Base-by-base conservation (phyloP, 2,797 vertebrate species). In the Sebastes alutus region DNA sequence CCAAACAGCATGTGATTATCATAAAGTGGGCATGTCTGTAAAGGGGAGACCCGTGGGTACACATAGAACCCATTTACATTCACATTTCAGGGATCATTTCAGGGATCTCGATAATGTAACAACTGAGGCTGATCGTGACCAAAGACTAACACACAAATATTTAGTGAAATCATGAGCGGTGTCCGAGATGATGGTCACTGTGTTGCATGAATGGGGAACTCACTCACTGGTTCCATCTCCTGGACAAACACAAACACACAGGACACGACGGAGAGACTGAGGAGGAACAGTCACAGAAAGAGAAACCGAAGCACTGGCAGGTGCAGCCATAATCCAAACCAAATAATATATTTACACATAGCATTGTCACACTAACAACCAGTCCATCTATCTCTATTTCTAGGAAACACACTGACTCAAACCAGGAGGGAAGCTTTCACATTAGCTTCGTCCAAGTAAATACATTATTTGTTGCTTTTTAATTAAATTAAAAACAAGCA, bases 171-270 rank as follows among this genome's bases (percentile, higher is more conserved):
- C 22, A 68, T 42, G 18, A 29, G 64, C 2, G 16, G 65, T 3
- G 20, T 64, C 29, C 11, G 6, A 18, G 22, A 35, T 54, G 71
- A 73, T 9, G 27, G 8, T 54, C 25, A 56, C 14, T n/a, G 4
- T 6, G 20, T 7, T n/a, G 38, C 18, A 22, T 20, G 61, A 35
- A 18, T 16, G 12, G 12, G n/a, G 22, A 78, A 62, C 86, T 84
- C 87, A 62, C 86, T 84, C 87, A 83, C 27, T 89, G 65, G 65
- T 78, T 84, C 89, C 90, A 88, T 82, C 90, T 90, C 4, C 85
- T 92, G 89, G 88, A 82, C 63, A 82, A 78, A 87, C 30, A 69
- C 13, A 38, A 22, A 78, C 11, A 76, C 27, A 33, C 20, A 73
- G 23, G 13, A 61, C 61, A 72, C 10, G 2, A 29, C 0, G 0